phyloP scores from a whole-genome alignment of 2,113 vertebrate genomes.

The Coturnix japonica region DNA sequence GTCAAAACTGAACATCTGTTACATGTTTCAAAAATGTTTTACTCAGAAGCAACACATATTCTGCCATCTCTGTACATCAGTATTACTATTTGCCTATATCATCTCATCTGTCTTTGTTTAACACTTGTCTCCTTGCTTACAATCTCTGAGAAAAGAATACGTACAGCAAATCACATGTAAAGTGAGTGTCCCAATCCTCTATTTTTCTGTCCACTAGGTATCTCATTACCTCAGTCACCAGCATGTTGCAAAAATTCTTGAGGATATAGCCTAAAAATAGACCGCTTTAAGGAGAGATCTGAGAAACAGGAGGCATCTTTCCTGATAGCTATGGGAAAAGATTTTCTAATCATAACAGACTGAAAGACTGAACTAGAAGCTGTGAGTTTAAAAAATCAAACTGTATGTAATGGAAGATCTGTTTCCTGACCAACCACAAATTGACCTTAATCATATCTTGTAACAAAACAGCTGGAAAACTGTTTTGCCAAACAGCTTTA shows the following conservation, averaged over 20 bases:
- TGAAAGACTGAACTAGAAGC: not conserved
- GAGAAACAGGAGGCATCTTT: not conserved
- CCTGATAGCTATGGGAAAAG: not conserved
- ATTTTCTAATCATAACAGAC: not conserved
- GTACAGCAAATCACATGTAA: not conserved
- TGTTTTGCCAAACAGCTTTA: too few relatives aligned
- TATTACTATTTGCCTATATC: not conserved
- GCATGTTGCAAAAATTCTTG: not conserved
- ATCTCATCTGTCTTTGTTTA: not conserved
- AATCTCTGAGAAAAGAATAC: not conserved
- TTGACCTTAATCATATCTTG: not conserved
- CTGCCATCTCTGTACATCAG: not conserved
- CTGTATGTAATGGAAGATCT: not conserved
- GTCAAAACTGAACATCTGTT: not conserved
- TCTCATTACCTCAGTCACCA: not conserved
- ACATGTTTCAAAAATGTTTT: not conserved
- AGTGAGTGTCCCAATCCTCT: not conserved
- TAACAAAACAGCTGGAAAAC: not conserved
- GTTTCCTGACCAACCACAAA: not conserved
- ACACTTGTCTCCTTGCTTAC: not conserved
- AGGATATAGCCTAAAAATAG: not conserved
- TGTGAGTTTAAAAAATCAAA: not conserved
- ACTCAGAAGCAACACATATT: not conserved
- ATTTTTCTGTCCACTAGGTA: not conserved
- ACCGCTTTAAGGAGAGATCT: not conserved